Evolutionary conservation across 2,888 invertebrate species (phyloP).

Genomic region (Athripsodes cinereus): DNA sequence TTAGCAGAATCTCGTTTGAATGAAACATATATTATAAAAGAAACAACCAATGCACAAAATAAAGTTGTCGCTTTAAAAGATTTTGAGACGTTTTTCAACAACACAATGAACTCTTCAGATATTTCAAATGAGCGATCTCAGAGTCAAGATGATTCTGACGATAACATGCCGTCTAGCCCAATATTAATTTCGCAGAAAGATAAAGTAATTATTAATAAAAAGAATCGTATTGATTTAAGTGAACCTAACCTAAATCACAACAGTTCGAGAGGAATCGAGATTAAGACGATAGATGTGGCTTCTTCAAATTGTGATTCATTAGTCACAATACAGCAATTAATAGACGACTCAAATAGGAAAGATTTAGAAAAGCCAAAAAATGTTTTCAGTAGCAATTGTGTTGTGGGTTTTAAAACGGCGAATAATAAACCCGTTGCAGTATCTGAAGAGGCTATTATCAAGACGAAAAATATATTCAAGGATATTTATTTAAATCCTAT

Average conservation of each 20-base stretch:
- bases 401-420: conserved; percentile 35
- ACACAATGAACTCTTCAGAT: conserved; percentile 2
- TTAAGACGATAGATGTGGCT: neutral
- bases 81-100: conserved; percentile 9
- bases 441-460: conserved; percentile 28
- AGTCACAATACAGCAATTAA: no score
- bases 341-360: no score
- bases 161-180: conserved; percentile 3
- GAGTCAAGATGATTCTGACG: neutral
- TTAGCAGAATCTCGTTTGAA: neutral
- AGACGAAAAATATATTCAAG: conserved; percentile 31
- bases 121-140: neutral
- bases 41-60: neutral
- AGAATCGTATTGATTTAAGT: no score
- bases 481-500: conserved; percentile 28
- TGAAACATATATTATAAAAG: conserved; percentile 7
- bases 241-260: no score
- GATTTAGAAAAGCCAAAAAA: no score
- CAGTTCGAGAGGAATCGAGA: no score
- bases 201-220: no score
- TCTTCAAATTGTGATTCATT: no score
- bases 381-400: no score
- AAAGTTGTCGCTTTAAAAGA: conserved; percentile 5
- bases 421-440: conserved; percentile 34
- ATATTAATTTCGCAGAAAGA: conserved; percentile 5